phyloP scores from a whole-genome alignment of 2,113 vertebrate genomes.

The Alosa alosa region DNA sequence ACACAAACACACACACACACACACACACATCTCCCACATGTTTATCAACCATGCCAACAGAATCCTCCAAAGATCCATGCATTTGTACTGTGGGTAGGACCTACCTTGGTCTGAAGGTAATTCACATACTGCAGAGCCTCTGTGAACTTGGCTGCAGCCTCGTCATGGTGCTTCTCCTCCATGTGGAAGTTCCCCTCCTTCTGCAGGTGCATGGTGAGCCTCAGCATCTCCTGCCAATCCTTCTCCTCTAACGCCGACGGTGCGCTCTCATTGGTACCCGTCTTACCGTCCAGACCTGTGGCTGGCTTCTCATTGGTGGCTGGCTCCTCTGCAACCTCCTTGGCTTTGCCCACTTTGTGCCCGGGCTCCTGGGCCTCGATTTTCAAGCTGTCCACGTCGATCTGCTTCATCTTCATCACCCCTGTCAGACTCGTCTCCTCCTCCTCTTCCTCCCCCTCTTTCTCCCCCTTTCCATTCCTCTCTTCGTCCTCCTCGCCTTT shows the following conservation, averaged over 20 bases:
- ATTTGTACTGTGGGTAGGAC: not conserved
- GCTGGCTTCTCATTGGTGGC: conserved; percentile 26
- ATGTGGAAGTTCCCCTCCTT: conserved; percentile 79
- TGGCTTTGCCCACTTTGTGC: conserved; percentile 25
- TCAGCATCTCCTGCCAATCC: conserved; percentile 82
- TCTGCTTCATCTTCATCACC: not conserved
- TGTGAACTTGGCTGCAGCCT: conserved; percentile 74
- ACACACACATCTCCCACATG: not conserved
- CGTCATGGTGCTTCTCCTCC: conserved; percentile 66
- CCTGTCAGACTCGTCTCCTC: not conserved
- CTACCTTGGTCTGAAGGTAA: conserved; percentile 77
- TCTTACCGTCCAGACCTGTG: not conserved
- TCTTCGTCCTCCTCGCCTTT: not conserved
- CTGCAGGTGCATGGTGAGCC: conserved; percentile 76
- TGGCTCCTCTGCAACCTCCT: conserved; percentile 14
- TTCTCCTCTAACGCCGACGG: conserved; percentile 47
- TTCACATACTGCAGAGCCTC: conserved; percentile 81
- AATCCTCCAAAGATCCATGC: not conserved
- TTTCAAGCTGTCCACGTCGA: not conserved
- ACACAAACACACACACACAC: not conserved
- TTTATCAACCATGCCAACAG: not conserved
- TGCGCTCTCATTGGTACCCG: not conserved
- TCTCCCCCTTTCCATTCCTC: not conserved
- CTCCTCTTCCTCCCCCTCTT: not conserved
- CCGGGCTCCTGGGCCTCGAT: conserved; percentile 13